Evolutionary conservation across 1,140 invertebrate genomes (phyloP), one percentile per base, ranked within the genome.

Genomic region (Pogonomyrmex barbatus): DNA sequence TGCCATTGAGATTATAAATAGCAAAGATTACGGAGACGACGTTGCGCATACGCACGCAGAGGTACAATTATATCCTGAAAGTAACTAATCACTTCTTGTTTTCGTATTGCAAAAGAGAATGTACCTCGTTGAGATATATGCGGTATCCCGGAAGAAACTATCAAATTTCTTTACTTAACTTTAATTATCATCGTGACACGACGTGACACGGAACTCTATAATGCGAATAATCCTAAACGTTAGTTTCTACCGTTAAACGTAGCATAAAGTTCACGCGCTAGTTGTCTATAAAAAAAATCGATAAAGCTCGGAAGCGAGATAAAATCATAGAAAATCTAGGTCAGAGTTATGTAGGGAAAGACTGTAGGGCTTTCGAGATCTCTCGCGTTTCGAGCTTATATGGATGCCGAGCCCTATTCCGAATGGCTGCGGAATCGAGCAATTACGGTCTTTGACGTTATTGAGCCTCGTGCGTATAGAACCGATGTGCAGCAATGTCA

Each of bases 381-480:
- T 67, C 36, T 76, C 52, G 45, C 60, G 30, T 73, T 85, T 78
- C 60, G 67, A 76, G 58, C 50, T 81, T 83, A 68, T 65, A 67
- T 77, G 87, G 85, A 79, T 84, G 86, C 62, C 24, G 85, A 87
- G 88, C 85, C 88, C 86, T 88, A 82, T 91, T 91, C 88, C 91
- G 91, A 88, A 86, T 88, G 88, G 88, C 88, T 90, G 91, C 86
- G 82, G 90, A 92, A 91, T 92, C 90, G 91, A 87, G 90, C 90
- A 92, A 92, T 92, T 92, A 92, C 89, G 91, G 90, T 91, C 91
- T 92, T 92, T 92, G 91, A 92, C 91, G 91, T 88, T 92, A 91
- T 91, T 92, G 91, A 92, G 91, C 88, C 86, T 91, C 91, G 91
- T 86, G 88, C 60, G 76, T 24, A 33, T 50, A 76, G 89, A 86